Conservation (phyloP, 2,113 vertebrate genomes). For the Saccopteryx bilineata region DNA sequence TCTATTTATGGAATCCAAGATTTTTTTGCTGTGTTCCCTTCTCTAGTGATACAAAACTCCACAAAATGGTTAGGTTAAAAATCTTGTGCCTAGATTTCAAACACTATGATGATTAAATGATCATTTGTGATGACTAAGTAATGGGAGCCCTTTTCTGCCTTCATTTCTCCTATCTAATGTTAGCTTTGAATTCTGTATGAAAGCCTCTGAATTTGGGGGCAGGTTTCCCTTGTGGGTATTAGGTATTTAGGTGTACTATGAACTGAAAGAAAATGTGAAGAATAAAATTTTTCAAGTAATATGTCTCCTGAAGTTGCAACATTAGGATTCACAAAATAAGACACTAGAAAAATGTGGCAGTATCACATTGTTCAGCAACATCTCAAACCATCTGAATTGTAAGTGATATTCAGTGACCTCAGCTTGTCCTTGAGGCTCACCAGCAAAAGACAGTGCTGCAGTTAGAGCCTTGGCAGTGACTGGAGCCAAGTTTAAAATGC, state of each 20-base stretch:
- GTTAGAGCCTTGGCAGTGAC: not conserved
- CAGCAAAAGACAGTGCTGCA: constrained; percentile 31
- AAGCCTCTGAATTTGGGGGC: not conserved
- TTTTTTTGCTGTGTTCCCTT: not conserved
- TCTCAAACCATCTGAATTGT: not conserved
- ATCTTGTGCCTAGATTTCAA: constrained; percentile 36
- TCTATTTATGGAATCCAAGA: constrained; percentile 6
- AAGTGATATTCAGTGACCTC: constrained; percentile 74
- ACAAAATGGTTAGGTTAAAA: constrained; percentile 23
- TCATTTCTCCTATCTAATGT: not conserved
- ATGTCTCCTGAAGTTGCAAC: not conserved
- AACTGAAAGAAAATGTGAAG: constrained; percentile 56
- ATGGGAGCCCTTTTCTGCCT: not conserved
- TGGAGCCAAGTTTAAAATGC: constrained; percentile 42
- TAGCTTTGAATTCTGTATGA: constrained; percentile 52
- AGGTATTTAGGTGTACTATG: not conserved
- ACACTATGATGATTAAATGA: constrained; percentile 53
- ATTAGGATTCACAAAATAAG: constrained; percentile 46
- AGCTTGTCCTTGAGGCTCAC: constrained; percentile 68
- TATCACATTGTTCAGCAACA: constrained; percentile 3
- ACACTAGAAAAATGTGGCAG: not conserved
- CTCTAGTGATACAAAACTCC: constrained; percentile 31
- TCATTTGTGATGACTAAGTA: constrained; percentile 56
- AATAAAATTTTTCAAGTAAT: constrained; percentile 38
- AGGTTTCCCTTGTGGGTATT: not conserved